Conservation (phyloP, 2,888 invertebrate species). For the Cacoxenus indagator region DNA sequence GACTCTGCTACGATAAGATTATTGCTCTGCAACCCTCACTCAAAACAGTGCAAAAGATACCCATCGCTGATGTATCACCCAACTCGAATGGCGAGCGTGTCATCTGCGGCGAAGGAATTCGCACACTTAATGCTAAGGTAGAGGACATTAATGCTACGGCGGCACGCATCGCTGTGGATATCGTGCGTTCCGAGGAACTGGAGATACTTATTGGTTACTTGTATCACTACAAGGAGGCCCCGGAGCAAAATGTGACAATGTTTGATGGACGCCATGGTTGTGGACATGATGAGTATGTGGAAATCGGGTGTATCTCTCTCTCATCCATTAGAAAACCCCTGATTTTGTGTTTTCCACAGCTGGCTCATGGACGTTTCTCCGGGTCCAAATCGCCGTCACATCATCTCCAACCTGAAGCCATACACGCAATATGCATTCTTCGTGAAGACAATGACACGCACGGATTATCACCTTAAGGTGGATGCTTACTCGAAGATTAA, state of each 20-base stretch:
- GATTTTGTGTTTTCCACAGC: constrained; percentile 72
- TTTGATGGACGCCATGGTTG: constrained; percentile 94
- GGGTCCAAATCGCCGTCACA: constrained; percentile 72
- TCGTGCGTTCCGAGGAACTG: constrained; percentile 77
- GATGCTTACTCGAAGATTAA: constrained; percentile 87
- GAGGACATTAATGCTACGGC: constrained; percentile 68
- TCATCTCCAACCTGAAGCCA: constrained; percentile 81
- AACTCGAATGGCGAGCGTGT: constrained; percentile 92
- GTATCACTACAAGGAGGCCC: constrained; percentile 85
- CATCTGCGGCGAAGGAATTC: constrained; percentile 74
- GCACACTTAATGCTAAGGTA: constrained; percentile 64
- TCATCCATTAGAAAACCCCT: too few relatives aligned
- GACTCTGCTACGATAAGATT: constrained; percentile 77
- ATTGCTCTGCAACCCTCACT: constrained; percentile 70
- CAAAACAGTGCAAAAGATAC: constrained; percentile 41
- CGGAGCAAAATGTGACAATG: constrained; percentile 81
- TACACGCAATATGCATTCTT: constrained; percentile 95
- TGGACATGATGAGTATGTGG: constrained; percentile 80
- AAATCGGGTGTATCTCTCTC: not conserved
- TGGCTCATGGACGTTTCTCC: constrained; percentile 76
- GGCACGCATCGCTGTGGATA: constrained; percentile 76
- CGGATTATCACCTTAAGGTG: constrained; percentile 74
- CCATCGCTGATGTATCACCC: constrained; percentile 59
- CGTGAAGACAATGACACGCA: constrained; percentile 90
- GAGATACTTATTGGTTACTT: constrained; percentile 91